Evolutionary conservation across 2,888 invertebrate genomes (phyloP).

Genomic region (Ethmia dodecea): DNA sequence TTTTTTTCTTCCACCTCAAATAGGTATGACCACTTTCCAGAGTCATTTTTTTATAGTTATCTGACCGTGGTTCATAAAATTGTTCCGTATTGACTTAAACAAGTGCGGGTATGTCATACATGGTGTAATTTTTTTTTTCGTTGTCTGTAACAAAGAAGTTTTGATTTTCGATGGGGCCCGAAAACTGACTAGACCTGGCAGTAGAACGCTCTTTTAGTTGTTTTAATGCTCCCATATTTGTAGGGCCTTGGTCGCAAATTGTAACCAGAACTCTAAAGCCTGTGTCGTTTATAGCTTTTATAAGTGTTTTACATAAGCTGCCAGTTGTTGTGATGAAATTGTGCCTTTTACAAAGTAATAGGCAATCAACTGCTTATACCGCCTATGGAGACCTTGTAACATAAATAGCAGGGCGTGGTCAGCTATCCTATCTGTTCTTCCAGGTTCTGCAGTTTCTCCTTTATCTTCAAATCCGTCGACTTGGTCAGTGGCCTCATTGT

Average conservation of each 20-base stretch:
- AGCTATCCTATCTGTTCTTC: constrained; percentile 1
- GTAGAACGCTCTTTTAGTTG: not conserved
- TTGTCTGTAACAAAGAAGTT: not conserved
- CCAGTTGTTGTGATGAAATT: not conserved
- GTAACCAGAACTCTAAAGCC: not conserved
- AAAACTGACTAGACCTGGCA: too few relatives aligned
- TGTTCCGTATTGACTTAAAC: constrained; percentile 12
- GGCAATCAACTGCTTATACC: not conserved
- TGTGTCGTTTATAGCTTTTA: not conserved
- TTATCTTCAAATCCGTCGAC: constrained; percentile 12
- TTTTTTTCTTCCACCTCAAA: constrained; percentile 1
- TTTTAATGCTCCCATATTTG: not conserved
- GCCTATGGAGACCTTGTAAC: not conserved
- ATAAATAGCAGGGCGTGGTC: constrained; percentile 10
- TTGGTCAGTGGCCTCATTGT: constrained; percentile 6
- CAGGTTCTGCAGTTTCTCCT: not conserved
- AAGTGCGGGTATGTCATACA: constrained; percentile 4
- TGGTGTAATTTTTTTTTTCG: not conserved
- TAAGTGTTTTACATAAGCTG: not conserved
- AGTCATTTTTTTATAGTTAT: not conserved
- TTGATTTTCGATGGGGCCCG: not conserved
- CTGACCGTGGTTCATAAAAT: constrained; percentile 1
- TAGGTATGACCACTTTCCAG: not conserved
- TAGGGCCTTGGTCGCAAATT: not conserved
- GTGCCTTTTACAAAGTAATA: not conserved